Conservation (phyloP, 2,888 invertebrate species). For the Cryptosula pallasiana region DNA sequence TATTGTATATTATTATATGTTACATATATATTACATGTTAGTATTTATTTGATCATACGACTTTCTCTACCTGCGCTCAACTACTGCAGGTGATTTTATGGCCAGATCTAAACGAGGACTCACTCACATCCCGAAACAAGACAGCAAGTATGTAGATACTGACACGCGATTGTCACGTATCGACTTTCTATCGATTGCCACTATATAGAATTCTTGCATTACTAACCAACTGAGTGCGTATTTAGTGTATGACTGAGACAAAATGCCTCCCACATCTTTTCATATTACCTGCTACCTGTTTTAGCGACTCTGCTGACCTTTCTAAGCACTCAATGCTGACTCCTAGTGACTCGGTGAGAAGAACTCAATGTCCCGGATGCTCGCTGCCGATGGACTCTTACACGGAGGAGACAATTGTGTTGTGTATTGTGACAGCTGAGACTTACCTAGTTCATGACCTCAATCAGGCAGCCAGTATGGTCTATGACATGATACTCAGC, state of each 20-base stretch:
- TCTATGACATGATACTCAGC: conserved; percentile 83
- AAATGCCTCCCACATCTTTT: no score
- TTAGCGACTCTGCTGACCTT: not conserved
- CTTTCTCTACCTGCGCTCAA: no score
- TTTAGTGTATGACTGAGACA: no score
- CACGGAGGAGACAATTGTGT: conserved; percentile 91
- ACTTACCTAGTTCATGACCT: conserved; percentile 96
- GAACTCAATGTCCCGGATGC: conserved; percentile 71
- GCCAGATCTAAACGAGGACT: not conserved
- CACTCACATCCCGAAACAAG: not conserved
- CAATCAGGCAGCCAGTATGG: conserved; percentile 78
- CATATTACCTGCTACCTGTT: no score
- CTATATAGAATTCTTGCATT: no score
- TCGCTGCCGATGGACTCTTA: conserved; percentile 68
- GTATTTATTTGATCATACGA: no score
- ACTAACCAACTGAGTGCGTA: no score
- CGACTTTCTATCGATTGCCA: no score
- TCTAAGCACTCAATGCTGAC: not conserved
- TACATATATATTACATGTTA: no score
- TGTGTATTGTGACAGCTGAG: conserved; percentile 85
- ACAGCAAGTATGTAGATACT: not conserved
- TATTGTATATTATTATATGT: no score
- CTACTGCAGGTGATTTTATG: not conserved
- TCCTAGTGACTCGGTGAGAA: not conserved
- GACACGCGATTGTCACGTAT: no score